These are phyloP conservation scores for Psammodynastes pulverulentus DNA, from an alignment of 2,113 vertebrate species.

Conservation along the genomic window DNA sequence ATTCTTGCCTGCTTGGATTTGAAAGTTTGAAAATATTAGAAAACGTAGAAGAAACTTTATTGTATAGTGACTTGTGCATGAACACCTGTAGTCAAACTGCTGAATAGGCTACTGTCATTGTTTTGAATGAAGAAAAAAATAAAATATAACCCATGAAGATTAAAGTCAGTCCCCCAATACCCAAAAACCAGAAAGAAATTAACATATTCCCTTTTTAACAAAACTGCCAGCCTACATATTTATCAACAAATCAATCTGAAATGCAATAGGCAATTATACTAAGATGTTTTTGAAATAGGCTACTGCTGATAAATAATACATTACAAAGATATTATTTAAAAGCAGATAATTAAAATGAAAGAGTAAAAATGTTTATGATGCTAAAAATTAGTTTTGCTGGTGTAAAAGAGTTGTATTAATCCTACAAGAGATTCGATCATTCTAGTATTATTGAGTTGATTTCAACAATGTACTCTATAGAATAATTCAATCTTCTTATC, in stretches of 20 bases:
- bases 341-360: conserved; percentile 41
- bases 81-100: not conserved
- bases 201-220: not conserved
- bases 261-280: not conserved
- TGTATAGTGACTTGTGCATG: not conserved
- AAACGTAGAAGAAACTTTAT: not conserved
- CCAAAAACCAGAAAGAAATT: conserved; percentile 14
- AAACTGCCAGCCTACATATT: conserved; percentile 16
- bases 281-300: not conserved
- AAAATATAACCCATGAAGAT: not conserved
- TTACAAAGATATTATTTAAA: conserved; percentile 8
- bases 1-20: not conserved
- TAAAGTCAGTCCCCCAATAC: not conserved
- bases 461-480: not conserved
- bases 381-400: conserved; percentile 16
- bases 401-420: conserved; percentile 26
- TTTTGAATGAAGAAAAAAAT: not conserved
- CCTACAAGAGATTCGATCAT: conserved; percentile 10
- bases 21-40: not conserved
- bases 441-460: not conserved
- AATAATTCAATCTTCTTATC: not conserved
- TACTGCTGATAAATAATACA: not conserved
- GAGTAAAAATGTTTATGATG: conserved; percentile 8
- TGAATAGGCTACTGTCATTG: not conserved
- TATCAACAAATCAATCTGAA: conserved; percentile 12